Evolutionary conservation across 2,113 vertebrate species (phyloP).

Genomic region (Colinus virginianus): DNA sequence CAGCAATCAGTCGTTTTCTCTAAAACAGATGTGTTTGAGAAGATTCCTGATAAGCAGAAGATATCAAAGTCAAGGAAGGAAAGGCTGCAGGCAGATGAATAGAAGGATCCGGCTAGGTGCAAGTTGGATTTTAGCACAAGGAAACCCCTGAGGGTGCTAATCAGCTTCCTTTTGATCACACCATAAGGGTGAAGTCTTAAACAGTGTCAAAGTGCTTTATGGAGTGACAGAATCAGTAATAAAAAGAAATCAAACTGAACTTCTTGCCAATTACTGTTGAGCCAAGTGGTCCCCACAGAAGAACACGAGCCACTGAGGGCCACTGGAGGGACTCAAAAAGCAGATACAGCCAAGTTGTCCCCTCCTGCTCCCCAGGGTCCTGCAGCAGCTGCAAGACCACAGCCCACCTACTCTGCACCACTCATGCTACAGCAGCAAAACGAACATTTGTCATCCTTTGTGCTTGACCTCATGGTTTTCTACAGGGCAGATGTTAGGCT

Average conservation of each 20-base stretch:
- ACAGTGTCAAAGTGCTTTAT: not conserved
- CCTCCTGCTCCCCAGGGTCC: not conserved
- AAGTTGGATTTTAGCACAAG: not conserved
- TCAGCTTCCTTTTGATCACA: not conserved
- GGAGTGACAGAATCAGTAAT: not conserved
- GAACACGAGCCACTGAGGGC: accelerated
- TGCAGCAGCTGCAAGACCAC: not conserved
- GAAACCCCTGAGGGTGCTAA: not conserved
- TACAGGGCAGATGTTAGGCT: not conserved
- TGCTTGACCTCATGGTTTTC: not conserved
- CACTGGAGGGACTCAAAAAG: not conserved
- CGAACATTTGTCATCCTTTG: not conserved
- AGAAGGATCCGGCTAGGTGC: not conserved
- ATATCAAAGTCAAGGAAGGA: not conserved
- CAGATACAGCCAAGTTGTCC: not conserved
- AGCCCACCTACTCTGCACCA: not conserved
- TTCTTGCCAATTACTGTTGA: not conserved
- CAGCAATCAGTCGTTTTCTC: not conserved
- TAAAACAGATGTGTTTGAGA: constrained; percentile 1
- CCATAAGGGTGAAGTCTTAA: not conserved
- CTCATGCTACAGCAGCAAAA: not conserved
- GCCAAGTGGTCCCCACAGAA: not conserved
- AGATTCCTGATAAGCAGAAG: not conserved
- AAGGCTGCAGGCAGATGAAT: not conserved
- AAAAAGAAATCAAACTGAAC: not conserved